Base-by-base conservation (phyloP, 2,797 vertebrate species). In the Nothura maculosa region DNA sequence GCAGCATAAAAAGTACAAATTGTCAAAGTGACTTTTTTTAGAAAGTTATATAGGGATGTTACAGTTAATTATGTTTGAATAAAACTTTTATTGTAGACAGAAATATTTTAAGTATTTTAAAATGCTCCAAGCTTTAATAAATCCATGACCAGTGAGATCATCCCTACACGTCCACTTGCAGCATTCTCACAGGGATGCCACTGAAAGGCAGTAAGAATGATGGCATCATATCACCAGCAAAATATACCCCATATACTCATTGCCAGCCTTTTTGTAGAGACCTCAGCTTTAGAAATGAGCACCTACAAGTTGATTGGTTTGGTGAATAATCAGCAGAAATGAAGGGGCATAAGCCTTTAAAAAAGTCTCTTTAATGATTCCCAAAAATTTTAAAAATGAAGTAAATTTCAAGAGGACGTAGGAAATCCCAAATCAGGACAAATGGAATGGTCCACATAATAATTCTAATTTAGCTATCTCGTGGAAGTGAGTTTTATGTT, bases 121-220 rank as follows among this genome's bases (percentile, higher is more conserved):
- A 96, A 89, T 86, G 48, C 17, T 94, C 55, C 55, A 78, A 11
- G 10, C 73, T 88, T 79, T 92, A 89, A 89, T 85, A 79, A 90
- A 81, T 86, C 72, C 45, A 91, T 75, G 81, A 43, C 57, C 63
- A 89, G 42, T 87, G 64, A 94, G 63, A 85, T 83, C 47, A 91
- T 84, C 68, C 74, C 38, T 80, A 87, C 64, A 63, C 54, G 45
- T 67, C 69, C 42, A 81, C 8, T 64, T 92, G 21, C 27, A 88
- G 15, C 64, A 84, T 17, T 76, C 48, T 88, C 64, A 38, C 14
- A 42, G 19, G 18, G 25, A 27, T 79, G 72, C 57, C 78, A 74
- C 38, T 32, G 70, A 27, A 83, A 88, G 55, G 15, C 50, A 58
- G 34, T 76, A 82, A 79, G 89, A 34, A 93, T 84, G 78, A 92